A percentile compares a stretch with the other conserved stretches of the same genome.
These are phyloP conservation scores for Eubasilissa splendida DNA, from an alignment of 2,888 invertebrate genomes.

Conservation along the genomic window DNA sequence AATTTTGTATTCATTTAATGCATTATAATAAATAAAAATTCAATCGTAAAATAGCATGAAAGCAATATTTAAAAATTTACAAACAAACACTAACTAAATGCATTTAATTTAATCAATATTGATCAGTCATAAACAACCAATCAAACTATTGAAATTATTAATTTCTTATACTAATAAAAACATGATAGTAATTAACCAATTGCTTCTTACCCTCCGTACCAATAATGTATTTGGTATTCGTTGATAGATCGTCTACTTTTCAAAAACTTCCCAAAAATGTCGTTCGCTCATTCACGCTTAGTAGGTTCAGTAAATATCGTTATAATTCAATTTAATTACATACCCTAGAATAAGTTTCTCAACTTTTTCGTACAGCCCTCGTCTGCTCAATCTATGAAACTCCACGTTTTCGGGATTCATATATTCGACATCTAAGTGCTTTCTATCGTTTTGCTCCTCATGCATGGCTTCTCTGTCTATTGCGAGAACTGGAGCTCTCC, in stretches of 20 bases:
- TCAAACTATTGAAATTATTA: no score
- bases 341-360: slow-evolving; percentile 77
- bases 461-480: slow-evolving; percentile 67
- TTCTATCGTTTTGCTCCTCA: slow-evolving; percentile 62
- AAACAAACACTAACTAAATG: no score
- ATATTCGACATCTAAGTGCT: slow-evolving; percentile 63
- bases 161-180: no score
- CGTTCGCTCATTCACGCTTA: not conserved
- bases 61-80: no score
- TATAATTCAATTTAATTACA: slow-evolving; percentile 61
- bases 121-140: no score
- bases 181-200: no score
- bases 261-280: not conserved
- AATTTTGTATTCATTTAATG: no score
- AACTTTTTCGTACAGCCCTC: slow-evolving; percentile 76
- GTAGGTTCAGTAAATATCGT: not conserved
- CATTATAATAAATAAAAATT: no score
- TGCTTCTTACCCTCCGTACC: no score
- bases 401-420: slow-evolving; percentile 65
- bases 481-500: slow-evolving; percentile 60
- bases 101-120: no score
- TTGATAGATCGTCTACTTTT: not conserved
- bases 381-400: slow-evolving; percentile 75
- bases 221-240: not conserved
- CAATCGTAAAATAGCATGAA: no score